These are phyloP conservation scores for Pocillopora damicornis DNA, from an alignment of 64 coral and sea anemone genomes.

Conservation along the genomic window DNA sequence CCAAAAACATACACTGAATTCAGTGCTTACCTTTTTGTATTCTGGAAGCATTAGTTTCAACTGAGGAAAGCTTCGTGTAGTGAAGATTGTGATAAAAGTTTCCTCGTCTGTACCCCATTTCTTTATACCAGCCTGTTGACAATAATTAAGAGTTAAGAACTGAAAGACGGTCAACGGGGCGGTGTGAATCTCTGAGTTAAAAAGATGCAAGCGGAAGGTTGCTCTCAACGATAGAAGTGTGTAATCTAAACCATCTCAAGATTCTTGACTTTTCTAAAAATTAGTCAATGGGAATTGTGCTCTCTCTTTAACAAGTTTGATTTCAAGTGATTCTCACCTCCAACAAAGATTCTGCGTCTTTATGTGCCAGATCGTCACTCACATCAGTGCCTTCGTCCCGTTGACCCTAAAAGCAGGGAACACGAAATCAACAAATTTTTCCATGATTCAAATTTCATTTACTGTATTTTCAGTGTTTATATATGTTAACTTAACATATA, in stretches of 20 bases:
- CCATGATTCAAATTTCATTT: too few species aligned
- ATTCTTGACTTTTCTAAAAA: too few species aligned
- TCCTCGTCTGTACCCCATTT: conserved; percentile 94
- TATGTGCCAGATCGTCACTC: conserved; percentile 47
- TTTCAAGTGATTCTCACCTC: conserved; percentile 38
- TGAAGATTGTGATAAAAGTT: conserved; percentile 81
- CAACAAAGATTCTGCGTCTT: conserved; percentile 78
- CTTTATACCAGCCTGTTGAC: conserved; percentile 83
- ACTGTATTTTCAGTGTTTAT: too few species aligned
- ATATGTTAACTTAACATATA: too few species aligned
- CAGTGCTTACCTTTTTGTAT: conserved; percentile 63
- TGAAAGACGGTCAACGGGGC: too few species aligned
- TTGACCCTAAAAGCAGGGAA: conserved; percentile 41
- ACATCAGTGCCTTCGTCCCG: conserved; percentile 60
- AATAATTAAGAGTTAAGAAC: not conserved
- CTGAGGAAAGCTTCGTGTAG: conserved; percentile 68
- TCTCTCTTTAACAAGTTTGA: not conserved
- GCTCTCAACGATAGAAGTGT: too few species aligned
- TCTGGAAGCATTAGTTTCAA: conserved; percentile 73
- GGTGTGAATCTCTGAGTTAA: too few species aligned
- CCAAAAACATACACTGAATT: not conserved
- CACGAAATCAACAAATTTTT: not conserved
- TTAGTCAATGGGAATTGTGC: too few species aligned
- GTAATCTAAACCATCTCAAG: too few species aligned
- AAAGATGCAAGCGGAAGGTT: too few species aligned